Base-by-base conservation (phyloP, 2,113 vertebrate species). In the Macaca mulatta region DNA sequence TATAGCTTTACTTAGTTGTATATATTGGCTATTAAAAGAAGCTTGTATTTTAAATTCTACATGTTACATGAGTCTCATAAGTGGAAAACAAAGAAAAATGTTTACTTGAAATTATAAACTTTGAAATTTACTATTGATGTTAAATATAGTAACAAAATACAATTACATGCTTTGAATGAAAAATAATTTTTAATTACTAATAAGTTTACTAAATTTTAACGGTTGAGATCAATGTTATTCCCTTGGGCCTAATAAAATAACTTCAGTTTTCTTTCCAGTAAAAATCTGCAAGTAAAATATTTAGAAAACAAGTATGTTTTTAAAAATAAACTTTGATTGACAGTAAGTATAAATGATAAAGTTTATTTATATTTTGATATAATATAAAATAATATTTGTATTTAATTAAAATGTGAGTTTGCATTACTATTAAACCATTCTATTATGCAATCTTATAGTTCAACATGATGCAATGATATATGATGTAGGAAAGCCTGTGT, bases 21-120 rank as follows among this genome's bases (percentile, higher is more conserved):
- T 89, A 50, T 74, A 38, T 1, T 79, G 27, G 10, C 1, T 59
- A 77, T 48, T 84, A 55, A 70, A 69, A 75, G 83, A 83, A 9
- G 9, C 74, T 23, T 84, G 4, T 48, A 32, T 80, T 90, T 80
- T 70, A 35, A 55, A 72, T 72, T 80, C 50, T 97, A 38, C 1
- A n/a, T 93, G 27, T 5, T 77, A 5, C 40, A 14, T n/a, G 10
- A 87, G 38, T 95, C 59, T 93, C 23, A 79, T 95, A 92, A 74
- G 57, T 96, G 12, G 50, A 96, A 92, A 89, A 96, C 2, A 96
- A 74, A 18, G 5, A 45, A 96, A 74, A 85, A 79, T 87, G 7
- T n/a, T 78, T 0, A 90, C 83, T 70, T 97, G 50, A 48, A 78
- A 90, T 79, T 45, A 64, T 94, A 89, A 92, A 45, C 9, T 52